Percentiles rank a stretch among this genome's conserved stretches.
Conservation (phyloP, 1,140 invertebrate species). For the Leptopilina clavipes region DNA sequence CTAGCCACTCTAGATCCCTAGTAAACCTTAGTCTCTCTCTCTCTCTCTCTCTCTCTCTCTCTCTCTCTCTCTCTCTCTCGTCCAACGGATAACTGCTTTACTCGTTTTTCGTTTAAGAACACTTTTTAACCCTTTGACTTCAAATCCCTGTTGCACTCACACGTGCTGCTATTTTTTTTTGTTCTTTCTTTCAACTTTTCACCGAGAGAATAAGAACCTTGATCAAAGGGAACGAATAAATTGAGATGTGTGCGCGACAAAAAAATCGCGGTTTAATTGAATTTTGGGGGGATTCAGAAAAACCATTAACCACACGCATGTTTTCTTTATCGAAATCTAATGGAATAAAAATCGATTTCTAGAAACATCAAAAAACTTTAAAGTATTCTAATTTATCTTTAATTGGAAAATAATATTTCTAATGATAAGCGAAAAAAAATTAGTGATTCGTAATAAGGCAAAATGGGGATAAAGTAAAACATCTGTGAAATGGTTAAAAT, state of each 20-base stretch:
- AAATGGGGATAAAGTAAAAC: neutral
- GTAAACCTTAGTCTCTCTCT: constrained; percentile 36
- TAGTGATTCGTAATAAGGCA: too few species aligned
- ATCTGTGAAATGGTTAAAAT: neutral
- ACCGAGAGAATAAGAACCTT: neutral
- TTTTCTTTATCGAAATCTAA: too few species aligned
- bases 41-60: too few species aligned
- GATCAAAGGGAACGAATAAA: constrained; percentile 7
- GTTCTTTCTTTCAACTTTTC: too few species aligned
- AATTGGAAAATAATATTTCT: too few species aligned
- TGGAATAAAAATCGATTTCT: too few species aligned
- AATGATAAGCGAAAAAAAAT: too few species aligned
- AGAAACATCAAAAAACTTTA: too few species aligned
- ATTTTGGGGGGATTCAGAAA: too few species aligned
- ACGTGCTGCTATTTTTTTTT: constrained; percentile 8
- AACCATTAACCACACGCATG: too few species aligned
- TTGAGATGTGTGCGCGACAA: neutral
- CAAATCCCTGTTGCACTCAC: constrained; percentile 27
- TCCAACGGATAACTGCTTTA: constrained; percentile 41
- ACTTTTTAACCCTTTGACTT: constrained; percentile 36
- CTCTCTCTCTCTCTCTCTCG: too few species aligned
- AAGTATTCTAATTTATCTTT: too few species aligned
- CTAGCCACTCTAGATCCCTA: constrained; percentile 47
- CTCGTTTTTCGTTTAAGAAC: neutral
- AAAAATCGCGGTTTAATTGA: neutral